Conservation (phyloP, 2,797 vertebrate species). For the Sebastes hubbsi region DNA sequence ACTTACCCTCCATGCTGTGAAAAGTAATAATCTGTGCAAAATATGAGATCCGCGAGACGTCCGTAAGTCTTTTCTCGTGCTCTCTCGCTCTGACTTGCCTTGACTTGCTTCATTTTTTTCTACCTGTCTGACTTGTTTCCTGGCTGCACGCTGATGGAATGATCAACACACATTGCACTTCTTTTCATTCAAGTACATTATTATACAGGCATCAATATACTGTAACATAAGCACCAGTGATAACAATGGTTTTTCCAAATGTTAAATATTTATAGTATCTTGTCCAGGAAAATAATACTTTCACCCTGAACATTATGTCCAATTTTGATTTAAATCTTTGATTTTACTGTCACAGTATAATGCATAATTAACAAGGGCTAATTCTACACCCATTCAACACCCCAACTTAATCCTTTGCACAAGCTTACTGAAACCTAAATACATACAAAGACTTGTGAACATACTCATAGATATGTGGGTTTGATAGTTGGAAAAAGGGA, state of each 20-base stretch:
- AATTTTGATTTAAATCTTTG: not conserved
- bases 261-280: not conserved
- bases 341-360: not conserved
- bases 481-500: not conserved
- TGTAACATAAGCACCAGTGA: too few relatives aligned
- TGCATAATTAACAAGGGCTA: not conserved
- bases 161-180: not conserved
- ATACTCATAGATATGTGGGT: not conserved
- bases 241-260: not conserved
- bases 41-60: not conserved
- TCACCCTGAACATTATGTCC: not conserved
- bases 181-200: not conserved
- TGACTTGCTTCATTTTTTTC: not conserved
- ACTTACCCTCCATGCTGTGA: not conserved
- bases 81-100: not conserved
- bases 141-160: not conserved
- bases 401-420: not conserved
- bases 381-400: not conserved
- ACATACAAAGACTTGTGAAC: not conserved
- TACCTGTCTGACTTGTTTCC: conserved; percentile 8
- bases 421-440: not conserved
- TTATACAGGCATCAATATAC: not conserved
- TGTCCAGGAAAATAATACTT: not conserved
- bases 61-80: not conserved
- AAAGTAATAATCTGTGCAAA: not conserved